A percentile compares a stretch with the other conserved stretches of the same genome.
These are phyloP conservation scores for Mesocentrotus franciscanus DNA, from an alignment of 53 echinoderm and acorn worm species.

Conservation along the genomic window DNA sequence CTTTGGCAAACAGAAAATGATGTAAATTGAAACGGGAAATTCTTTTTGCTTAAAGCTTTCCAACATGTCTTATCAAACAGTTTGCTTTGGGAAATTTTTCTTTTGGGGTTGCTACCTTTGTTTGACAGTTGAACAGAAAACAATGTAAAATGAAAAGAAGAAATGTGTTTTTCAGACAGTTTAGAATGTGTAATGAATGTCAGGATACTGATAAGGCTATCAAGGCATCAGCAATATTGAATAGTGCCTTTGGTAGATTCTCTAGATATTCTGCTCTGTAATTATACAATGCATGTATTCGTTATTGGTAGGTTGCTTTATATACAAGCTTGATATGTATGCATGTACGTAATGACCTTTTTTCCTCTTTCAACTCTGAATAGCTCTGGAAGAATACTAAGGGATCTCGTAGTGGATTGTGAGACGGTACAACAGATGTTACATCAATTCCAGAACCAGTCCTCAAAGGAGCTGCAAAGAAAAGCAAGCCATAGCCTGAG, in stretches of 20 bases:
- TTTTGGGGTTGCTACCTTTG: too few species aligned
- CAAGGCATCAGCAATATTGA: not conserved
- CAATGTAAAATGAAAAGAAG: too few species aligned
- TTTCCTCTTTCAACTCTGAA: not conserved
- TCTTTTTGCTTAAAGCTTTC: too few species aligned
- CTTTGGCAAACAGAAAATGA: too few species aligned
- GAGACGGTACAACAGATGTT: not conserved
- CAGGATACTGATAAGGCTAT: not conserved
- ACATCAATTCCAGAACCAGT: slow-evolving; percentile 17
- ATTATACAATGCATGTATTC: not conserved
- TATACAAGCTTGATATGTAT: not conserved
- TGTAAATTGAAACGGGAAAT: too few species aligned
- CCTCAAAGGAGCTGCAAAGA: not conserved
- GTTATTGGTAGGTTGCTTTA: not conserved
- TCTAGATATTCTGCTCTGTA: not conserved
- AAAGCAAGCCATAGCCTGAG: slow-evolving; percentile 10
- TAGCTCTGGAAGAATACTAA: slow-evolving; percentile 18
- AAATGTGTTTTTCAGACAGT: too few species aligned
- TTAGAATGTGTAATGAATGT: not conserved
- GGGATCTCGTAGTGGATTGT: slow-evolving; percentile 4
- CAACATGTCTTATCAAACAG: too few species aligned
- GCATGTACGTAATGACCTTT: not conserved
- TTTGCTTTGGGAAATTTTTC: too few species aligned
- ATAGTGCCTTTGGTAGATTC: not conserved
- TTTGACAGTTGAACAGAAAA: too few species aligned